These are phyloP conservation scores for Himalopsyche phryganea DNA, from an alignment of 1,140 invertebrate species.

Conservation along the genomic window DNA sequence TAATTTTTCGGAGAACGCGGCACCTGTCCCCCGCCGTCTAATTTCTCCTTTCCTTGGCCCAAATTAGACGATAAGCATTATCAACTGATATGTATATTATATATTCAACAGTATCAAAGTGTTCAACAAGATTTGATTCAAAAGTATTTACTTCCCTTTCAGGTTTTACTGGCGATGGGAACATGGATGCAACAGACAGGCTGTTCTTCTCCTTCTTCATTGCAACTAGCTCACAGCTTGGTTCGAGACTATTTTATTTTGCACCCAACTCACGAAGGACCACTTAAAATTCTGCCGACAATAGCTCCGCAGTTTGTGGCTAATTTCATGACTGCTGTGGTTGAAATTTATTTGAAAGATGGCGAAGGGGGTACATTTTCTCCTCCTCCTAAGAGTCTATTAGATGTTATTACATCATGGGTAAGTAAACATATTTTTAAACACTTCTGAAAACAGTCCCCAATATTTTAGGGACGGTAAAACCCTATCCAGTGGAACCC, in stretches of 20 bases:
- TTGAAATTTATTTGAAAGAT: conserved; percentile 66
- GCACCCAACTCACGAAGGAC: conserved; percentile 61
- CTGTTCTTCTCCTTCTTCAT: conserved; percentile 67
- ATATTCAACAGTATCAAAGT: too few relatives aligned
- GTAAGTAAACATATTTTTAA: too few relatives aligned
- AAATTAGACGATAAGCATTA: too few relatives aligned
- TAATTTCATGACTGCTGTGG: conserved; percentile 74
- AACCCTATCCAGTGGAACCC: too few relatives aligned
- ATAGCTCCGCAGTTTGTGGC: conserved; percentile 74
- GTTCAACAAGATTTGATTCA: too few relatives aligned
- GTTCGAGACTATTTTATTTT: conserved; percentile 77
- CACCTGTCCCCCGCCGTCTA: too few relatives aligned
- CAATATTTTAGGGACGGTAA: too few relatives aligned
- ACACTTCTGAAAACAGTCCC: too few relatives aligned
- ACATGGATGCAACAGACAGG: conserved; percentile 83
- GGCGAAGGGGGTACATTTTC: conserved; percentile 41
- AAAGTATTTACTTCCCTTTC: neutral
- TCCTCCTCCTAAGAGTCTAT: conserved; percentile 56
- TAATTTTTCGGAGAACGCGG: too few relatives aligned
- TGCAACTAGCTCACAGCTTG: conserved; percentile 68
- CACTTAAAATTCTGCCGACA: conserved; percentile 63
- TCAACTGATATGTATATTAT: too few relatives aligned
- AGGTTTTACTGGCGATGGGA: conserved; percentile 69
- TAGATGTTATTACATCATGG: conserved; percentile 66
- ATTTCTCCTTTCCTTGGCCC: too few relatives aligned